Evolutionary conservation across 2,797 vertebrate genomes (phyloP).

Genomic region (Macropodus opercularis): DNA sequence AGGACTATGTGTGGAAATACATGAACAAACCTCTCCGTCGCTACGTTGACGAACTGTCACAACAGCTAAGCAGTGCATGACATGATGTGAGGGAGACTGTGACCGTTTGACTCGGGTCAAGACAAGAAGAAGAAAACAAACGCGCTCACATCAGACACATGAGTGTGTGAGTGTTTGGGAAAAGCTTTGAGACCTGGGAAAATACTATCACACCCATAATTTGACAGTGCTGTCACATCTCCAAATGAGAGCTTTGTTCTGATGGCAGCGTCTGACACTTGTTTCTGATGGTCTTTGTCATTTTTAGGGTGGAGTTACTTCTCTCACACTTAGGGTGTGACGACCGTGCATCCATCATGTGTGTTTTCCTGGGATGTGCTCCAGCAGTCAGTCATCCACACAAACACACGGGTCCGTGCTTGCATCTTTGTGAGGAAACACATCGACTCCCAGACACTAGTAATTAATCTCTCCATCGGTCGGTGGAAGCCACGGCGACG

Average conservation of each 20-base stretch:
- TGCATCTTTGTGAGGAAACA: neutral
- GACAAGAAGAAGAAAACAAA: neutral
- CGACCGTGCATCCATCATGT: conserved; percentile 39
- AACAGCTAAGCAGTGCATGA: neutral
- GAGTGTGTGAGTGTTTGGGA: neutral
- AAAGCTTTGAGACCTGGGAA: conserved; percentile 4
- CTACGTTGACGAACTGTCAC: neutral
- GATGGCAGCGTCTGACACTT: conserved; percentile 30
- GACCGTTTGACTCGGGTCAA: neutral
- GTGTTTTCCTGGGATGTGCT: conserved; percentile 39
- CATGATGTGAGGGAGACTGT: neutral
- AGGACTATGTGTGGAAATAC: neutral
- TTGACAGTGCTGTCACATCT: conserved; percentile 36
- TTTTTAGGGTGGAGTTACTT: conserved; percentile 56
- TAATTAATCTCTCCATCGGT: neutral
- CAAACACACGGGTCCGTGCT: neutral
- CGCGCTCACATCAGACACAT: conserved; percentile 4
- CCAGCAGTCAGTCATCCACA: neutral
- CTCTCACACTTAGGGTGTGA: conserved; percentile 61
- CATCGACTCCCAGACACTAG: neutral
- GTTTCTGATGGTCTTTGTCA: conserved; percentile 49
- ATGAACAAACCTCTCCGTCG: neutral
- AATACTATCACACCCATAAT: conserved; percentile 31
- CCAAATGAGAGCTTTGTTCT: conserved; percentile 49
- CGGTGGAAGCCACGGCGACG: neutral